These are phyloP conservation scores for Zenarchopterus dispar DNA, from an alignment of 2,797 vertebrate genomes.

Conservation along the genomic window DNA sequence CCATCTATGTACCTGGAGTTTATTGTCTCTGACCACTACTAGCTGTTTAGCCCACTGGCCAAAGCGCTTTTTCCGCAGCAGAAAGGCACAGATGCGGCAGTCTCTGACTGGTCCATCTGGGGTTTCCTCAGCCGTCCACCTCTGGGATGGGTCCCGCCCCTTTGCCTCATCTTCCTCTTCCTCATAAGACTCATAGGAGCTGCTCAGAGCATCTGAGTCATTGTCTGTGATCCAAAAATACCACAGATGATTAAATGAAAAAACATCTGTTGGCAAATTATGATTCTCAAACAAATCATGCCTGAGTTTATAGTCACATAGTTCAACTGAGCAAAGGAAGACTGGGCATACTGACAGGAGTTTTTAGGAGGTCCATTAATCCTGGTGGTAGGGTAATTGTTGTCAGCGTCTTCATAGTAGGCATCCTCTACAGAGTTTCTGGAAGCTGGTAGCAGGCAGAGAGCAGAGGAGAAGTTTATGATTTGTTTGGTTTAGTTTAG, in stretches of 20 bases:
- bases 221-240: conserved; percentile 85
- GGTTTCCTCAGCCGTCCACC: conserved; percentile 91
- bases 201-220: conserved; percentile 96
- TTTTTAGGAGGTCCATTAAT: conserved; percentile 91
- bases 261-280: background rate
- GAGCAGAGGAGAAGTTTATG: background rate
- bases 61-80: conserved; percentile 95
- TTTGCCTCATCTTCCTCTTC: conserved; percentile 97
- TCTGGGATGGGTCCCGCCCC: conserved; percentile 83
- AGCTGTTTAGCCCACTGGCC: conserved; percentile 98
- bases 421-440: conserved; percentile 91
- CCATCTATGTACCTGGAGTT: conserved; percentile 87
- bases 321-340: background rate
- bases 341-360: conserved; percentile 86
- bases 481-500: conserved; percentile 1
- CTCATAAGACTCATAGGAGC: conserved; percentile 97
- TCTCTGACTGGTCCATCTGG: conserved; percentile 89
- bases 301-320: background rate
- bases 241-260: conserved; percentile 12
- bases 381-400: conserved; percentile 90
- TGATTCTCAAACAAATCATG: background rate
- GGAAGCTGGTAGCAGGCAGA: conserved; percentile 41
- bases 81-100: conserved; percentile 93
- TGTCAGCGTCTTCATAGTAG: conserved; percentile 97
- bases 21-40: conserved; percentile 91